These are phyloP conservation scores for Butorides virescens DNA, from an alignment of 2,113 vertebrate genomes.

Conservation along the genomic window DNA sequence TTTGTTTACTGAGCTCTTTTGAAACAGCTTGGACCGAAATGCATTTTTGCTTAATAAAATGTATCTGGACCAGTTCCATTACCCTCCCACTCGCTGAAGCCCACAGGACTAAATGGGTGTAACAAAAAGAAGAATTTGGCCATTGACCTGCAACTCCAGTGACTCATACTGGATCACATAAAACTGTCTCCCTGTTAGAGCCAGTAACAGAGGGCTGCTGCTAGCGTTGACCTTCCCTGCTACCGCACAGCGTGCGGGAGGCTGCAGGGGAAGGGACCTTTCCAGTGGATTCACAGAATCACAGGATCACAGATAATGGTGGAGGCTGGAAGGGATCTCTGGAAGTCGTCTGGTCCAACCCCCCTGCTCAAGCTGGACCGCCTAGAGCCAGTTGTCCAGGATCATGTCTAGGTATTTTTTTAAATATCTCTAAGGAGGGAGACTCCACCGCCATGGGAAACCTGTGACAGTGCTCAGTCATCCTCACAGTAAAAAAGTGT, in stretches of 20 bases:
- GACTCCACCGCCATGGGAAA: neutral
- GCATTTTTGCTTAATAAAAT: conserved; percentile 26
- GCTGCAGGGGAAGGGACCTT: neutral
- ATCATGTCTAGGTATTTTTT: neutral
- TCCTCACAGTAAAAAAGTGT: neutral
- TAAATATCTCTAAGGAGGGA: neutral
- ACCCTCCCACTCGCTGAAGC: neutral
- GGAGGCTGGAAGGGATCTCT: neutral
- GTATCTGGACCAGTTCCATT: neutral
- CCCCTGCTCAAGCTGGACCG: neutral
- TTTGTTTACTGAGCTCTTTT: conserved; percentile 30
- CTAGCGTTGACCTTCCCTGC: neutral
- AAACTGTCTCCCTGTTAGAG: neutral
- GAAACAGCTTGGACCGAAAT: conserved; percentile 2
- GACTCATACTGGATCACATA: neutral
- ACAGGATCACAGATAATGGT: neutral
- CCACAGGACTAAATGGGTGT: conserved; percentile 10
- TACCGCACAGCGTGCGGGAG: neutral
- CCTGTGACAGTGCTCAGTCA: neutral
- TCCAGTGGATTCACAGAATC: neutral
- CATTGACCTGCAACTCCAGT: neutral
- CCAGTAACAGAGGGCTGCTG: neutral
- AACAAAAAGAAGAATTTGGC: conserved; percentile 48
- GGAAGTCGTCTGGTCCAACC: neutral
- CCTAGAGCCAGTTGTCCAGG: neutral